Percentiles rank a stretch among this genome's conserved stretches.
These are phyloP conservation scores for Trididemnum nubilum DNA, from an alignment of 23 tunicate species.

Conservation along the genomic window DNA sequence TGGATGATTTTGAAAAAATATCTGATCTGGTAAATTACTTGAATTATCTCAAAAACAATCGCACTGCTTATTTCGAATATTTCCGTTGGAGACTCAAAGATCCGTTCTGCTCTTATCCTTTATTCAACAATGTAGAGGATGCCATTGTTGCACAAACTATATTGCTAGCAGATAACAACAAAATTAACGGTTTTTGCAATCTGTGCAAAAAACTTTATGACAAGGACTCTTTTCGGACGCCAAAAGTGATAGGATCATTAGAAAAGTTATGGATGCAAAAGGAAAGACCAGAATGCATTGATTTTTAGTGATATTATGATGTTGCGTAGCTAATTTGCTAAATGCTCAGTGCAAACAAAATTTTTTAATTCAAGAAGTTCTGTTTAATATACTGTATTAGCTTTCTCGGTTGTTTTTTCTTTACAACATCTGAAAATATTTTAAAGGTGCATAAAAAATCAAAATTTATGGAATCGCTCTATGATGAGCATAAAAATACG, in stretches of 20 bases:
- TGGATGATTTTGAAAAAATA: slow-evolving; percentile 25
- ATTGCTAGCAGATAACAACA: background rate
- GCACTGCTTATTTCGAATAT: slow-evolving; percentile 30
- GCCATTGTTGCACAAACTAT: background rate
- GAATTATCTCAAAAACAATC: slow-evolving; percentile 4
- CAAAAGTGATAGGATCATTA: background rate
- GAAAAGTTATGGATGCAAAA: background rate
- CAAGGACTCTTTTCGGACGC: background rate
- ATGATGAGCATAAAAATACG: too few relatives aligned
- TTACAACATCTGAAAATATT: too few relatives aligned
- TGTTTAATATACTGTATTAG: too few relatives aligned
- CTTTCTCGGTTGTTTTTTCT: too few relatives aligned
- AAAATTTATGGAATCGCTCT: too few relatives aligned
- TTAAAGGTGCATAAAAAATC: too few relatives aligned
- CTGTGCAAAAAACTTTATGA: slow-evolving; percentile 5
- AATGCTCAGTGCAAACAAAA: too few relatives aligned
- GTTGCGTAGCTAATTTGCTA: too few relatives aligned
- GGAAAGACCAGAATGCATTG: background rate
- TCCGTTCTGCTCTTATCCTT: slow-evolving; percentile 3
- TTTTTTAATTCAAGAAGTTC: too few relatives aligned
- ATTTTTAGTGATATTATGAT: too few relatives aligned
- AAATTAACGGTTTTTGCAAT: background rate
- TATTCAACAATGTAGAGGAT: background rate
- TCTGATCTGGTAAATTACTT: background rate
- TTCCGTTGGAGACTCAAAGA: slow-evolving; percentile 17